These are phyloP conservation scores for Tragelaphus eurycerus DNA, from an alignment of 2,797 vertebrate genomes.

Conservation along the genomic window DNA sequence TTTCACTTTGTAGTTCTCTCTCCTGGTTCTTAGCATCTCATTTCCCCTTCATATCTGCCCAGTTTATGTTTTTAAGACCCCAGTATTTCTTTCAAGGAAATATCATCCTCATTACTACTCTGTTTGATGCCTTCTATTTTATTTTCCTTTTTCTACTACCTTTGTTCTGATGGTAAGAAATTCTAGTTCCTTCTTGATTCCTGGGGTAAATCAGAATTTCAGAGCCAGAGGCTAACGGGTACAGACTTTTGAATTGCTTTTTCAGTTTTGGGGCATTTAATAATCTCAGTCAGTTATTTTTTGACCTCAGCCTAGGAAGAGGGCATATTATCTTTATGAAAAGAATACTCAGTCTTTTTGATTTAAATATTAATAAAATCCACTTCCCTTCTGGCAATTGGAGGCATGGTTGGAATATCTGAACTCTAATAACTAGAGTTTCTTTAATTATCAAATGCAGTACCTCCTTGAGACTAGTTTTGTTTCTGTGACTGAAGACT, in stretches of 20 bases:
- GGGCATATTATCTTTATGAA: neutral
- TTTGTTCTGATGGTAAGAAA: neutral
- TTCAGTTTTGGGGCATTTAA: neutral
- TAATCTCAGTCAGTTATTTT: neutral
- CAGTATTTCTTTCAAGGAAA: neutral
- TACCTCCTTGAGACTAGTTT: neutral
- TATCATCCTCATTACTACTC: neutral
- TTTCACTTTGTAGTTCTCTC: neutral
- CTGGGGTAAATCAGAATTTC: neutral
- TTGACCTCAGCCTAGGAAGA: neutral
- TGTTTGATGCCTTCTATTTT: conserved; percentile 11
- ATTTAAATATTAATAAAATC: conserved; percentile 32
- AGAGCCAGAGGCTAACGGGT: neutral
- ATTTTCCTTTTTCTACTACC: neutral
- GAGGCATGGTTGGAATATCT: neutral
- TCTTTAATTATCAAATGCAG: neutral
- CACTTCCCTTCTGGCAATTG: neutral
- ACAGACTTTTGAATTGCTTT: conserved; percentile 13
- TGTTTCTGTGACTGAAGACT: neutral
- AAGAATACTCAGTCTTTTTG: neutral
- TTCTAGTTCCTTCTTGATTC: neutral
- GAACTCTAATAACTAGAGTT: neutral
- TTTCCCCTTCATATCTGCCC: neutral
- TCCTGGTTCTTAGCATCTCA: neutral
- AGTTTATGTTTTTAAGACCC: neutral